These are phyloP conservation scores for Peromyscus polionotus DNA, from an alignment of 2,113 vertebrate genomes.

Conservation along the genomic window DNA sequence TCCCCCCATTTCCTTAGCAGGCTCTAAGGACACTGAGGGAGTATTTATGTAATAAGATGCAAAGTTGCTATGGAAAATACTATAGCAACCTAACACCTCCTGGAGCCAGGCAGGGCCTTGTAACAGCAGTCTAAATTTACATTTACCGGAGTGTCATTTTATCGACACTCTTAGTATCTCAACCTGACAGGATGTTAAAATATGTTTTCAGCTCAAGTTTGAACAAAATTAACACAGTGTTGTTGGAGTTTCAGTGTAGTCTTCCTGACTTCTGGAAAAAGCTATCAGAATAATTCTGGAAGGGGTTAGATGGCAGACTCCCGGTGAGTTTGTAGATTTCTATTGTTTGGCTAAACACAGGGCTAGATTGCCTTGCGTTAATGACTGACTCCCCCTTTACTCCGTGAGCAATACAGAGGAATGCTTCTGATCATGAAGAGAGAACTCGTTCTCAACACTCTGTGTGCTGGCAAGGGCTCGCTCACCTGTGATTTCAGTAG, in stretches of 20 bases:
- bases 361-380: background rate
- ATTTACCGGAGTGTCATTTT: conserved; percentile 91
- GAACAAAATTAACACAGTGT: conserved; percentile 88
- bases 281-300: conserved; percentile 69
- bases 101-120: conserved; percentile 89
- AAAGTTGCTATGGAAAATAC: conserved; percentile 91
- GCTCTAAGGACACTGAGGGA: conserved; percentile 88
- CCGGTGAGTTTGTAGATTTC: conserved; percentile 40
- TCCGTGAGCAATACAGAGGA: background rate
- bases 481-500: background rate
- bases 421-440: background rate
- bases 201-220: conserved; percentile 85
- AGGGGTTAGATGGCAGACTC: conserved; percentile 61
- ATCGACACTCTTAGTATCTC: conserved; percentile 88
- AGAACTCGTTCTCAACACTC: background rate
- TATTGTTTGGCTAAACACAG: conserved; percentile 3
- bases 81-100: conserved; percentile 91
- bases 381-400: conserved; percentile 3
- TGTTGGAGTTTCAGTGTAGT: conserved; percentile 83
- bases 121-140: conserved; percentile 91
- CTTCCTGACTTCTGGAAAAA: conserved; percentile 81
- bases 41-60: conserved; percentile 92
- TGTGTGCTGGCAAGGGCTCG: background rate
- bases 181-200: conserved; percentile 90
- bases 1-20: conserved; percentile 89